These are phyloP conservation scores for Anguilla obscura DNA, from an alignment of 2,797 vertebrate species.

Conservation along the genomic window DNA sequence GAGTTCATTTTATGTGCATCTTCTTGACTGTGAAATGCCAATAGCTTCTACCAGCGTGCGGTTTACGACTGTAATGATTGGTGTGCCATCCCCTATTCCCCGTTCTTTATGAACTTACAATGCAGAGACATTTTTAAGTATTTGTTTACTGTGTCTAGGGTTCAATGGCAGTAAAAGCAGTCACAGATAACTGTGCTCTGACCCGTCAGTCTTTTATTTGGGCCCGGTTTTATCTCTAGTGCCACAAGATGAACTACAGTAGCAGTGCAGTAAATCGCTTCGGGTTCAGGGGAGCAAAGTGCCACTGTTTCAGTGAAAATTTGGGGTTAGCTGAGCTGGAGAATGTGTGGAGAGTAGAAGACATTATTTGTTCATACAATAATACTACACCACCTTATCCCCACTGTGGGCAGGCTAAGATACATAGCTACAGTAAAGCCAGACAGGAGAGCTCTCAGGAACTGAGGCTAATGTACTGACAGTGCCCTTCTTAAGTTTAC, in stretches of 20 bases:
- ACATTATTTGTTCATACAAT: neutral
- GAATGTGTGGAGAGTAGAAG: neutral
- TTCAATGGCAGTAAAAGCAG: neutral
- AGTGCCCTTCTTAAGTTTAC: neutral
- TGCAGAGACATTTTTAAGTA: neutral
- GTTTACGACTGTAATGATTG: neutral
- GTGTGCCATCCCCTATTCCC: neutral
- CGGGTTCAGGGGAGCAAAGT: neutral
- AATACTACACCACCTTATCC: neutral
- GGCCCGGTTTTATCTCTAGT: neutral
- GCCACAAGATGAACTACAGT: neutral
- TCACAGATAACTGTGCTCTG: neutral
- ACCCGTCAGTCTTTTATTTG: neutral
- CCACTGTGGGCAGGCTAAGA: neutral
- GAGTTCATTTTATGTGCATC: neutral
- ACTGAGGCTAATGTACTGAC: neutral
- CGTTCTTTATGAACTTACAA: neutral
- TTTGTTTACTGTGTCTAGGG: neutral
- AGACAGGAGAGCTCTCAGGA: neutral
- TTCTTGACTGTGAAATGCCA: neutral
- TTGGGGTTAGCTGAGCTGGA: neutral
- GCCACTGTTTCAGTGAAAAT: neutral
- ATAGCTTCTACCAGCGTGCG: neutral
- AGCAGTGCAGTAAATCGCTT: neutral
- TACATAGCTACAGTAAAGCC: neutral